Base-by-base conservation (phyloP, 2,113 vertebrate genomes). In the Eudyptes chrysolophus region DNA sequence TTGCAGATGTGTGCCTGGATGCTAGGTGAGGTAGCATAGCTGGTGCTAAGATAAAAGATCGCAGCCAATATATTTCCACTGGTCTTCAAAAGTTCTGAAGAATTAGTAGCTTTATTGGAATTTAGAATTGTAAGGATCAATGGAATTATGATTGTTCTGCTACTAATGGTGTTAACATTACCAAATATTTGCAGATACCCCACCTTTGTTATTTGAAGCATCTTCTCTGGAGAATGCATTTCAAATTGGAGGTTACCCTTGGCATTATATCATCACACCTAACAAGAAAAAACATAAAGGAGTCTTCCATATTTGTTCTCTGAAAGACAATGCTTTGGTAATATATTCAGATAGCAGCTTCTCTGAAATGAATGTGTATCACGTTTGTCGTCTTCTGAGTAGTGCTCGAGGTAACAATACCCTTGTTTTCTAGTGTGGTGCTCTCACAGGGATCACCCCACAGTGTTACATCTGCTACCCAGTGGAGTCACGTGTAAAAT, bases 211-310 rank as follows among this genome's bases (percentile, higher is more conserved):
- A 87, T 99, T 99, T 96, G 99, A 99, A 97, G 98, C 99, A 77
- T 98, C 98, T 62, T 99, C 99, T 74, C 98, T 99, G 96, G 98
- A 99, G 95, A 99, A 98, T 68, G 98, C 99, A 60, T 98, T 99
- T 96, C 99, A 99, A 98, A 99, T 99, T 66, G 99, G 99, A 97
- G 99, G 99, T 84, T 98, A 98, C 92, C 99, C 99, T 46, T 99
- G 99, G 99, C 99, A 99, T 98, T 99, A 99, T 94, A 99, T 99
- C 97, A 99, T 99, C 97, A 99, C 99, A 52, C 99, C 99, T 54
- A 99, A 99, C 57, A 98, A 99, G 95, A 99, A 98, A 98, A 98
- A 98, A 61, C 98, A 99, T 92, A 98, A 97, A 95, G 99, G 99
- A 95, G 98, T 99, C 90, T 99, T 99, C 98, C 99, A 99, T 97